phyloP scores from a whole-genome alignment of 1,140 invertebrate genomes.

The Nylanderia fulva region DNA sequence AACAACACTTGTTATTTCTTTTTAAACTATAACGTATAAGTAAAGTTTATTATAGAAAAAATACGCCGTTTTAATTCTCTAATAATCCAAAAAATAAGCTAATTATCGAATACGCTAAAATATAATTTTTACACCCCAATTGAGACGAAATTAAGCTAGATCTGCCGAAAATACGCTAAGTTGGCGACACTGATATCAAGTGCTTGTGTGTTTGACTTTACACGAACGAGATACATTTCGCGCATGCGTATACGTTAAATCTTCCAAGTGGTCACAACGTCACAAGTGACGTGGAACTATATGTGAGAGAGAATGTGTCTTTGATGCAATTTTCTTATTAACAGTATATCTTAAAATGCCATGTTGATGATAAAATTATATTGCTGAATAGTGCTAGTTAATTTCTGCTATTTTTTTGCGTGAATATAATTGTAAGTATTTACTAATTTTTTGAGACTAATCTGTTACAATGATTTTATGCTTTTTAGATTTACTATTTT shows the following conservation, averaged over 20 bases:
- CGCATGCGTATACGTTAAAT: slow-evolving; percentile 62
- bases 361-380: background rate
- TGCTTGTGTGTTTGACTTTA: too few species aligned
- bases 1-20: too few species aligned
- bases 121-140: too few species aligned
- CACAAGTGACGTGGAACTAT: slow-evolving; percentile 78
- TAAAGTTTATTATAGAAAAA: too few species aligned
- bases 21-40: background rate
- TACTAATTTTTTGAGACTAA: slow-evolving; percentile 33
- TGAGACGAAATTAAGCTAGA: too few species aligned
- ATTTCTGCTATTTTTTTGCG: background rate
- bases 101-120: too few species aligned
- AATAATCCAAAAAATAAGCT: too few species aligned
- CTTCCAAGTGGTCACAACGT: slow-evolving; percentile 65
- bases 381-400: background rate
- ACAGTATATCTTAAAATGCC: slow-evolving; percentile 34
- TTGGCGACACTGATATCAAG: too few species aligned
- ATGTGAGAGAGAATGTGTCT: slow-evolving; percentile 63
- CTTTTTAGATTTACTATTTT: background rate
- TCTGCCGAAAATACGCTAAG: too few species aligned
- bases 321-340: slow-evolving; percentile 55
- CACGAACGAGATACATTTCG: too few species aligned
- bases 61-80: too few species aligned
- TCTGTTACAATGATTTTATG: slow-evolving; percentile 45
- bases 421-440: slow-evolving; percentile 20